phyloP scores from a whole-genome alignment of 2,888 invertebrate species.

The Psylliodes chrysocephalus region DNA sequence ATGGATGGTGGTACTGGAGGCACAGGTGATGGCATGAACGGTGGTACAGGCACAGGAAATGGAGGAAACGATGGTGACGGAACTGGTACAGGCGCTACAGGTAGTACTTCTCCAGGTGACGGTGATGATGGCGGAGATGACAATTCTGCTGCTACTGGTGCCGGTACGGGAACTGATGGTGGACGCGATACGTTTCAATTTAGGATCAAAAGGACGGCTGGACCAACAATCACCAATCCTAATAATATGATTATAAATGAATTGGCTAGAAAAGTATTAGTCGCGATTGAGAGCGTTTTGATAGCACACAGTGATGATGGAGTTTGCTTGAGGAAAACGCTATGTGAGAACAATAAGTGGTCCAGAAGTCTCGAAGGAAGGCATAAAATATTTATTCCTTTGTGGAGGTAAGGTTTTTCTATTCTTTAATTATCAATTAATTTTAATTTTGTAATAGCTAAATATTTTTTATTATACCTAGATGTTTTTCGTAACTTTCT shows the following conservation, averaged over 20 bases:
- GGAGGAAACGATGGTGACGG: conserved; percentile 22
- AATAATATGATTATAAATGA: conserved; percentile 66
- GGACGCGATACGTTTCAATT: conserved; percentile 49
- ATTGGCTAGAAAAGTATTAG: conserved; percentile 67
- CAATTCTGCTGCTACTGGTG: conserved; percentile 23
- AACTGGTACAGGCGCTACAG: conserved; percentile 23
- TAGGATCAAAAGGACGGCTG: conserved; percentile 50
- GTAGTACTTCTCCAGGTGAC: conserved; percentile 14
- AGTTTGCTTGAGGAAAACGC: conserved; percentile 70
- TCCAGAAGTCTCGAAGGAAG: conserved; percentile 68
- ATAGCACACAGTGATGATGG: conserved; percentile 67
- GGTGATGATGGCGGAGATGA: conserved; percentile 32
- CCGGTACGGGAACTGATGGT: conserved; percentile 23
- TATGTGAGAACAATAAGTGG: conserved; percentile 76
- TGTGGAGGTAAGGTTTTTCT: conserved; percentile 74
- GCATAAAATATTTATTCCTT: conserved; percentile 76
- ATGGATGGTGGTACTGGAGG: not conserved
- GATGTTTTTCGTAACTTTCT: too few species aligned
- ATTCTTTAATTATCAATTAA: too few species aligned
- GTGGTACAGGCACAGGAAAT: conserved; percentile 44
- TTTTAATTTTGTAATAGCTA: too few species aligned
- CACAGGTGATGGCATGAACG: conserved; percentile 32
- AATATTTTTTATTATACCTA: too few species aligned
- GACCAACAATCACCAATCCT: conserved; percentile 54
- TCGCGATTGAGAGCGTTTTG: conserved; percentile 69